These are phyloP conservation scores for Antedon mediterranea DNA, from an alignment of 53 echinoderm and acorn worm genomes.

Conservation along the genomic window DNA sequence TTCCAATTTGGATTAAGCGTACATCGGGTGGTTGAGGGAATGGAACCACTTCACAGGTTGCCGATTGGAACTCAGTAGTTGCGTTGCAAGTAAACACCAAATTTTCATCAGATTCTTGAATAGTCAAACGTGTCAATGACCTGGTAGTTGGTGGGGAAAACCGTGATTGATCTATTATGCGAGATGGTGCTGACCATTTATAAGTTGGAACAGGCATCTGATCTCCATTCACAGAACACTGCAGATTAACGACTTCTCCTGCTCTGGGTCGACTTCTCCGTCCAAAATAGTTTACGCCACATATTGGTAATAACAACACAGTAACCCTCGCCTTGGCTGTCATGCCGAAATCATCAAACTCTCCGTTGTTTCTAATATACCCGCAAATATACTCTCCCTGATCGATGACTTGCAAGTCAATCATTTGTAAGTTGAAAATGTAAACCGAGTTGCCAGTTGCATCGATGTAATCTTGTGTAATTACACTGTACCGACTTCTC, in stretches of 20 bases:
- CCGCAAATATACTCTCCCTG: neutral
- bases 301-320: neutral
- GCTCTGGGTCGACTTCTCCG: neutral
- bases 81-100: neutral
- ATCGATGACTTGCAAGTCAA: neutral
- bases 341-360: neutral
- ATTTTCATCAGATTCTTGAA: neutral
- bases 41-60: neutral
- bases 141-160: neutral
- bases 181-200: too few species aligned
- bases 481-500: neutral
- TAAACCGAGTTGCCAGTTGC: neutral
- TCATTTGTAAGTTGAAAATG: neutral
- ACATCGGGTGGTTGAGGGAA: neutral
- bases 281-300: neutral
- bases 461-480: neutral
- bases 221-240: neutral
- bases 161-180: too few species aligned
- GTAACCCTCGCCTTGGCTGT: neutral
- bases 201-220: neutral
- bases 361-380: neutral
- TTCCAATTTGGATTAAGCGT: neutral
- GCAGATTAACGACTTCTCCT: neutral
- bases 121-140: neutral
- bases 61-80: neutral